Percentiles rank a stretch among this genome's conserved stretches.
phyloP scores from a whole-genome alignment of 2,113 vertebrate genomes.

The Pangasianodon hypophthalmus region DNA sequence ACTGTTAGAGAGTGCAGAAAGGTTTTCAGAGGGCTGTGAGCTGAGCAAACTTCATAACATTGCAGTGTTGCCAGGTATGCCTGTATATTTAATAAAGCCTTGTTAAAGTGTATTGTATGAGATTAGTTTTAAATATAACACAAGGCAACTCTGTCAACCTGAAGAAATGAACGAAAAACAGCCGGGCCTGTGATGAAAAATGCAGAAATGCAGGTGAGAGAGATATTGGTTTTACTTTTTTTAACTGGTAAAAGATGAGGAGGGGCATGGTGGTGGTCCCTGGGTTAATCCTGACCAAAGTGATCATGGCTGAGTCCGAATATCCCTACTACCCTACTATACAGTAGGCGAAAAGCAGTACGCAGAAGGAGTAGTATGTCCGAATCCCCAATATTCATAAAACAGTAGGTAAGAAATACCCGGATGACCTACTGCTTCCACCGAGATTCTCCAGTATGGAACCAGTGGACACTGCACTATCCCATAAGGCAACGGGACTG shows the following conservation, averaged over 20 bases:
- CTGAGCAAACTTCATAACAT: background rate
- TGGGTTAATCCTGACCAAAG: background rate
- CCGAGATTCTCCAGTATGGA: too few species aligned
- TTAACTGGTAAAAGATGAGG: too few species aligned
- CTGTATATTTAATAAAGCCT: background rate
- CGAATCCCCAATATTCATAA: too few species aligned
- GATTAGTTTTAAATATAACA: background rate
- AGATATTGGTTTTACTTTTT: too few species aligned
- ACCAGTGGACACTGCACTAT: too few species aligned
- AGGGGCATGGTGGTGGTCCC: background rate
- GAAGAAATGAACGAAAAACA: background rate
- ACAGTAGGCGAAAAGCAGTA: too few species aligned
- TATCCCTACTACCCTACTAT: too few species aligned
- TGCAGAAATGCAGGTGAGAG: background rate
- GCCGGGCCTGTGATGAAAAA: background rate
- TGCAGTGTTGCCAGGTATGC: background rate
- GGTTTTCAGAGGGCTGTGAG: background rate
- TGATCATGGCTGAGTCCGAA: background rate
- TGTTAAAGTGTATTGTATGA: background rate
- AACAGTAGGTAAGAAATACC: too few species aligned
- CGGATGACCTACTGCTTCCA: too few species aligned
- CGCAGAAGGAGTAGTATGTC: too few species aligned
- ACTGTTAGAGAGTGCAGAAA: background rate
- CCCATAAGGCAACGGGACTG: too few species aligned
- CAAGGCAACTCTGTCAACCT: background rate